Evolutionary conservation across 2,888 invertebrate genomes (phyloP), one percentile per base, ranked within the genome.

Genomic region (Orthosia gothica): DNA sequence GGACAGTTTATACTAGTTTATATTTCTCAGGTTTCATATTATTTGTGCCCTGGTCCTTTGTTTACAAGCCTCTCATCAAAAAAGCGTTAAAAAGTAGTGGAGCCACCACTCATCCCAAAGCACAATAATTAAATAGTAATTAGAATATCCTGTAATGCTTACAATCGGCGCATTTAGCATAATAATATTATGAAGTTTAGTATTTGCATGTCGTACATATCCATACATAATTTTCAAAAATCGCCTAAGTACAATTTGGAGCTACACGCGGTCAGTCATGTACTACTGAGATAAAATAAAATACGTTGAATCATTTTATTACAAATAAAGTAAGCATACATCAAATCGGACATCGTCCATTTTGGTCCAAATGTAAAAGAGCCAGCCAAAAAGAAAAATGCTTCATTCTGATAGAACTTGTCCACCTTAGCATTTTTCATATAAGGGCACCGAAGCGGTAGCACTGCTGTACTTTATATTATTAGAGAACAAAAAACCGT

Each of bases 21-120:
- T 97, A 97, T 90, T 98, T 97, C 89, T 97, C 97, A 40, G 98
- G 98, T 0, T 97, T 98, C 69, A 68, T 98, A 13, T 86, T 98
- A 20, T 98, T 98, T 89, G 87, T 97, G 26, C 94, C 97, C 0
- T 98, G 98, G 97, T 96, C 97, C 0, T 88, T 98, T 23, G 87
- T 97, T 15, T 97, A 97, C 84, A 97, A 97, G 70, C 97, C 97
- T 0, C 64, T 96, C 0, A 62, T 96, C 15, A 76, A 82, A 12
- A 77, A 66, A 3, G 62, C 52, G 15, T 76, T 89, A 18, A 87
- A 87, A 64, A 47, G 52, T n/a, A 0, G 20, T 5, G 79, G 63
- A 52, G 16, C 9, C 1, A 40, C 9, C 40, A 40, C 23, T 23
- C 52, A 59, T 63, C 63, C 66, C 12, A 86, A 84, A 70, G 59